A percentile compares a stretch with the other conserved stretches of the same genome.
Conservation (phyloP, 2,797 vertebrate genomes). For the Petrocephalus schoutedeni region DNA sequence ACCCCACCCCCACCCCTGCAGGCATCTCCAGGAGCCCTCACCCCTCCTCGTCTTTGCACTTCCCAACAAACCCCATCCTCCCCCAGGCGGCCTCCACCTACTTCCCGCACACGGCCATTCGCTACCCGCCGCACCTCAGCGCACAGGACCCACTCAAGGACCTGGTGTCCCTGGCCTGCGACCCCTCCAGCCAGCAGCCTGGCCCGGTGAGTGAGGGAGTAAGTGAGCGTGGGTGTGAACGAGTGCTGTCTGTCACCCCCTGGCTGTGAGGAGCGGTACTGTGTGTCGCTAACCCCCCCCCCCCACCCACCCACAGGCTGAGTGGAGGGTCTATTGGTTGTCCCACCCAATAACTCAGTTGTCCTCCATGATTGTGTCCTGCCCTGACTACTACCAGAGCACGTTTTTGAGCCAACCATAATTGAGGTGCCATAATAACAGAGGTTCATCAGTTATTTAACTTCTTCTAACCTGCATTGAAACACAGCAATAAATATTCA, state of each 20-base stretch:
- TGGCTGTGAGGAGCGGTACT: neutral
- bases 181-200: conserved; percentile 84
- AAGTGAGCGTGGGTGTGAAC: neutral
- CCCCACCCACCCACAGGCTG: neutral
- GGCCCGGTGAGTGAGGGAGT: conserved; percentile 65
- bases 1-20: conserved; percentile 38
- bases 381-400: neutral
- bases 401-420: conserved; percentile 19
- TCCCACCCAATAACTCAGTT: neutral
- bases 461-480: neutral
- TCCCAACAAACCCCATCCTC: conserved; percentile 79
- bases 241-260: neutral
- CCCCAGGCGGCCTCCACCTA: conserved; percentile 78
- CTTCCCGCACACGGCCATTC: conserved; percentile 88
- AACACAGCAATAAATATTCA: neutral
- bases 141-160: conserved; percentile 94
- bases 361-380: neutral
- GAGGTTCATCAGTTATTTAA: neutral
- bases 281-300: neutral
- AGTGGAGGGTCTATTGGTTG: neutral
- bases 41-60: conserved; percentile 87
- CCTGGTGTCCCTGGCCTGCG: conserved; percentile 90
- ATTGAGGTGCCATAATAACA: neutral
- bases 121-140: conserved; percentile 89
- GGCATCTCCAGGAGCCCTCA: conserved; percentile 86